Conservation (phyloP, 1,140 invertebrate genomes). For the Coptotermes formosanus region DNA sequence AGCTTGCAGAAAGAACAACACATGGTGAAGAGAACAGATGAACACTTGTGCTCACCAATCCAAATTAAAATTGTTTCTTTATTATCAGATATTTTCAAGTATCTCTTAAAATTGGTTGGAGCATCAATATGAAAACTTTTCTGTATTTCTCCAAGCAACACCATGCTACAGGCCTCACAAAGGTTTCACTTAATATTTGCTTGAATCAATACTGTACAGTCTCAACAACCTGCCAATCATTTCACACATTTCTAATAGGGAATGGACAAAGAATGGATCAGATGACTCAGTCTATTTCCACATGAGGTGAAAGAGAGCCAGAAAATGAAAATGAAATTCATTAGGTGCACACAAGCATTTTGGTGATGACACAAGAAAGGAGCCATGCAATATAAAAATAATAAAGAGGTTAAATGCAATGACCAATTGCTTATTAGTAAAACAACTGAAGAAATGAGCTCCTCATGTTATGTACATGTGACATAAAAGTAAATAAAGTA, state of each 20-base stretch:
- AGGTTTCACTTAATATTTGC: conserved; percentile 14
- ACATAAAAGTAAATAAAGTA: background rate
- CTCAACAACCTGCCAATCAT: background rate
- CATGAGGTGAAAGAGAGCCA: background rate
- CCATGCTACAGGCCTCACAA: background rate
- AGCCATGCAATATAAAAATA: conserved; percentile 2
- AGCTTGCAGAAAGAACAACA: conserved; percentile 43
- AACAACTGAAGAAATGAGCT: background rate
- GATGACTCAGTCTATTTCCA: background rate
- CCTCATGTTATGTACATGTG: conserved; percentile 7
- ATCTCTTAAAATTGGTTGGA: background rate
- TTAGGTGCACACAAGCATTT: background rate
- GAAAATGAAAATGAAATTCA: background rate
- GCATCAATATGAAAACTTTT: background rate
- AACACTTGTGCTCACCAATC: conserved; percentile 10
- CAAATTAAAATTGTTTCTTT: background rate
- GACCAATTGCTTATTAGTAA: background rate
- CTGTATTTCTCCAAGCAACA: background rate
- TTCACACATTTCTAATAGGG: background rate
- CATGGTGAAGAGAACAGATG: conserved; percentile 24
- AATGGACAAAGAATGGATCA: background rate
- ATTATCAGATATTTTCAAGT: background rate
- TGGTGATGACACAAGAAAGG: background rate
- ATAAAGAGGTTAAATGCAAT: background rate
- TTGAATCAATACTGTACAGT: background rate